Percentiles rank a stretch among this genome's conserved stretches.
Evolutionary conservation across 2,888 invertebrate genomes (phyloP).

Genomic region (Leucophora obtusa): DNA sequence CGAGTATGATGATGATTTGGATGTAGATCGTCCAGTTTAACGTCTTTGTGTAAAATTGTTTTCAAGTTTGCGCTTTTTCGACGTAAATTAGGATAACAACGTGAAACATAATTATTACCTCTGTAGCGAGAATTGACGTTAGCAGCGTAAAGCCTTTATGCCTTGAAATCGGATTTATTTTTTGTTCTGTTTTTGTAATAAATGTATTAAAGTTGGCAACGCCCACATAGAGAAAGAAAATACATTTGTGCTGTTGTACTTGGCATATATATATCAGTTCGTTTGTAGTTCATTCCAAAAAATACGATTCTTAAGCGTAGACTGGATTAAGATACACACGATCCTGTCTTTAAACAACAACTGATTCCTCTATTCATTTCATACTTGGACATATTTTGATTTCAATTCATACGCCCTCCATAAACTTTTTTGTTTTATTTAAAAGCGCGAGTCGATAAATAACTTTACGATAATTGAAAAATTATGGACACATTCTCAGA

Average conservation of each 20-base stretch:
- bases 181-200: constrained; percentile 68
- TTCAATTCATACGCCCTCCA: constrained; percentile 61
- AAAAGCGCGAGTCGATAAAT: constrained; percentile 54
- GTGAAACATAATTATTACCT: constrained; percentile 75
- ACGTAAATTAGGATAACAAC: constrained; percentile 77
- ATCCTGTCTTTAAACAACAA: constrained; percentile 41
- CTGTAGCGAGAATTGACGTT: constrained; percentile 39
- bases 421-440: constrained; percentile 30
- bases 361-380: constrained; percentile 50
- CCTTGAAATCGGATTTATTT: background rate
- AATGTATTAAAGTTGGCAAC: constrained; percentile 75
- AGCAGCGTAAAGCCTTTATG: constrained; percentile 26
- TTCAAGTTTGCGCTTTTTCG: constrained; percentile 65
- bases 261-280: constrained; percentile 43
- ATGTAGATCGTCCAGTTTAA: constrained; percentile 41
- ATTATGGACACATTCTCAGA: constrained; percentile 58
- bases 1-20: constrained; percentile 12
- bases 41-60: constrained; percentile 56
- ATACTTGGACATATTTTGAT: constrained; percentile 57
- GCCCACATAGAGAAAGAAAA: constrained; percentile 65
- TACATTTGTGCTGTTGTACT: constrained; percentile 3
- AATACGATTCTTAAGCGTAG: constrained; percentile 21
- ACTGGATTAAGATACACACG: constrained; percentile 59
- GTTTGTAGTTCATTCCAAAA: constrained; percentile 26
- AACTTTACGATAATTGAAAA: constrained; percentile 64